Conservation (phyloP, 2,888 invertebrate species). For the Luperina nickerlii region DNA sequence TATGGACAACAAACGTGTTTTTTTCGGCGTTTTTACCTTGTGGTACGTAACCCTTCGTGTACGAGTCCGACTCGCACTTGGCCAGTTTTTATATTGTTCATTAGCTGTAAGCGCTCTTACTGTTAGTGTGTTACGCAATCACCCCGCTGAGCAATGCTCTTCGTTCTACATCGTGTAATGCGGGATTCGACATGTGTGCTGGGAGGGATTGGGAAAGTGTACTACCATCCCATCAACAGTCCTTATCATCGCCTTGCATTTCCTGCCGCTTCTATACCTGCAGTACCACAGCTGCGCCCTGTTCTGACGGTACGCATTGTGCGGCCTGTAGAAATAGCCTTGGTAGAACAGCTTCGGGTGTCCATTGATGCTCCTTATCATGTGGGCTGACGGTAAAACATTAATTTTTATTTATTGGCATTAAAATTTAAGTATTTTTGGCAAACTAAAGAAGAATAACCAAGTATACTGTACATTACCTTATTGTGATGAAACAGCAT, state of each 20-base stretch:
- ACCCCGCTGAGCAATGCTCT: not conserved
- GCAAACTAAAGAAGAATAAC: not conserved
- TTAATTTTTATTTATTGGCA: not conserved
- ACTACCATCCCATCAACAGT: slow-evolving; percentile 58
- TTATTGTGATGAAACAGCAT: not conserved
- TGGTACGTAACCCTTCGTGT: too few species aligned
- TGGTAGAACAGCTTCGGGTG: slow-evolving; percentile 76
- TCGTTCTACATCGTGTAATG: not conserved
- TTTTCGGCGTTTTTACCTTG: too few species aligned
- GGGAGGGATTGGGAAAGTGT: not conserved
- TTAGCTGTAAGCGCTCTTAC: too few species aligned
- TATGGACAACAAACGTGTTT: too few species aligned
- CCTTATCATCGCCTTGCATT: slow-evolving; percentile 59
- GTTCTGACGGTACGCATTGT: slow-evolving; percentile 76
- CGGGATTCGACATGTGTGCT: slow-evolving; percentile 51
- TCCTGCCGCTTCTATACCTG: slow-evolving; percentile 64
- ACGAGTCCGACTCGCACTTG: too few species aligned
- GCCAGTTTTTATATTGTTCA: too few species aligned
- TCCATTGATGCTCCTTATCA: slow-evolving; percentile 64
- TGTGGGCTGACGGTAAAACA: slow-evolving; percentile 50
- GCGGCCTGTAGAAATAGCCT: slow-evolving; percentile 75
- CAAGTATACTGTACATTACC: slow-evolving; percentile 19
- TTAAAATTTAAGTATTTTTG: not conserved
- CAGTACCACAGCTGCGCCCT: slow-evolving; percentile 79
- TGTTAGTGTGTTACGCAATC: not conserved